Conservation (phyloP, 2,113 vertebrate species). For the Strix aluco region DNA sequence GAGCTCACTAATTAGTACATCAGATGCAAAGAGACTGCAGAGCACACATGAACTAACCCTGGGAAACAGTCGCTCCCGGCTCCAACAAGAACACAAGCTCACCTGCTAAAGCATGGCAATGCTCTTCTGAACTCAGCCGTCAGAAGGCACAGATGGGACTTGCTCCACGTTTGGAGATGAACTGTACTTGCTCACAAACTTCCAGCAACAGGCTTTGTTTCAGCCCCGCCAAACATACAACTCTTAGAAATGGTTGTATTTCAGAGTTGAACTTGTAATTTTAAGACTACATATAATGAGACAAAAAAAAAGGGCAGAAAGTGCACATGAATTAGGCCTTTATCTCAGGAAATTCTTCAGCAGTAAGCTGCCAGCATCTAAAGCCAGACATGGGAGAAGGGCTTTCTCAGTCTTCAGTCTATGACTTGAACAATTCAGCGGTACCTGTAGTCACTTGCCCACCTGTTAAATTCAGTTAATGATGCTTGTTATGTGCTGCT, state of each 20-base stretch:
- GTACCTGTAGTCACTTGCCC: background rate
- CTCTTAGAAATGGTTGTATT: too few relatives aligned
- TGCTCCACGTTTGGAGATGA: background rate
- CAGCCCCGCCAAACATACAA: background rate
- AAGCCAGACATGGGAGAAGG: background rate
- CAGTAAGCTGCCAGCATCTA: background rate
- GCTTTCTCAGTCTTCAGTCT: background rate
- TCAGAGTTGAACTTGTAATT: background rate
- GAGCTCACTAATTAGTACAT: conserved; percentile 1
- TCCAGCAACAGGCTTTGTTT: background rate
- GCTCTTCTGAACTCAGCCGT: background rate
- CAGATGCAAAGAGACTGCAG: background rate
- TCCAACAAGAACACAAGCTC: background rate
- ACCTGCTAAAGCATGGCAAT: background rate
- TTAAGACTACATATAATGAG: background rate
- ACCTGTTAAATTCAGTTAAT: background rate
- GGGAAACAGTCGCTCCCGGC: background rate
- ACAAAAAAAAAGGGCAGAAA: background rate
- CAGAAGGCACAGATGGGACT: background rate
- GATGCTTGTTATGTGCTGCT: background rate
- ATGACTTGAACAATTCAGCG: background rate
- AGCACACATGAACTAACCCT: background rate
- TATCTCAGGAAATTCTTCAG: background rate
- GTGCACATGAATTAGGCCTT: background rate
- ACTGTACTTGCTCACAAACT: background rate